phyloP scores from a whole-genome alignment of 2,797 vertebrate genomes.

The Eulemur rubriventer region DNA sequence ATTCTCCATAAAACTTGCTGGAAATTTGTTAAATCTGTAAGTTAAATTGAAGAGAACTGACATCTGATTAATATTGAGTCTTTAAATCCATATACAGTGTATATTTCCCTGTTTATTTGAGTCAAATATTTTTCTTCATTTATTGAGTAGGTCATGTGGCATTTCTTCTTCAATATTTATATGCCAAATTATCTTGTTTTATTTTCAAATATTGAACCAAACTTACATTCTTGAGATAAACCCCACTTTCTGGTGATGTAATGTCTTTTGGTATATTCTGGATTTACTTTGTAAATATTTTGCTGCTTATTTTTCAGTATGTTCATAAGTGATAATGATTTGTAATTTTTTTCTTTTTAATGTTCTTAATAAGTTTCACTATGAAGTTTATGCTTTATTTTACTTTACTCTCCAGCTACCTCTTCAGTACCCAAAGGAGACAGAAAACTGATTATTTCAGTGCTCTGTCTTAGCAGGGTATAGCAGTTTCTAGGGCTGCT shows the following conservation, averaged over 20 bases:
- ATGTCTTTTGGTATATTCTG: background rate
- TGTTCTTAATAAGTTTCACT: background rate
- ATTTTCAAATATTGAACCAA: background rate
- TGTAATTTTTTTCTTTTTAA: background rate
- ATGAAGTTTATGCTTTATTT: background rate
- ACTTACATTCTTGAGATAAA: background rate
- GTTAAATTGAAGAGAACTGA: background rate
- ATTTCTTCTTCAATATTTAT: background rate
- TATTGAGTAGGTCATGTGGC: background rate
- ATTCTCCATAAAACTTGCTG: background rate
- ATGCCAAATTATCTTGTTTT: background rate
- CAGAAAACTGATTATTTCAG: background rate
- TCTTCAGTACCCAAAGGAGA: background rate
- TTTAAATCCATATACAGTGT: background rate
- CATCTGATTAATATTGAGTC: background rate
- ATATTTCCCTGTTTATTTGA: background rate
- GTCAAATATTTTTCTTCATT: background rate
- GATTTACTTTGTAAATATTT: background rate
- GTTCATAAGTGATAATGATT: background rate
- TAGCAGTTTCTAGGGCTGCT: background rate
- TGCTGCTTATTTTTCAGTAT: background rate
- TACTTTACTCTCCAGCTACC: background rate
- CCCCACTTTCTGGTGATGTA: background rate
- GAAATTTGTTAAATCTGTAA: background rate
- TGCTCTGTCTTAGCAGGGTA: background rate